A percentile compares a stretch with the other conserved stretches of the same genome.
Evolutionary conservation across 2,797 vertebrate species (phyloP).

Genomic region (Buceros bicornis): DNA sequence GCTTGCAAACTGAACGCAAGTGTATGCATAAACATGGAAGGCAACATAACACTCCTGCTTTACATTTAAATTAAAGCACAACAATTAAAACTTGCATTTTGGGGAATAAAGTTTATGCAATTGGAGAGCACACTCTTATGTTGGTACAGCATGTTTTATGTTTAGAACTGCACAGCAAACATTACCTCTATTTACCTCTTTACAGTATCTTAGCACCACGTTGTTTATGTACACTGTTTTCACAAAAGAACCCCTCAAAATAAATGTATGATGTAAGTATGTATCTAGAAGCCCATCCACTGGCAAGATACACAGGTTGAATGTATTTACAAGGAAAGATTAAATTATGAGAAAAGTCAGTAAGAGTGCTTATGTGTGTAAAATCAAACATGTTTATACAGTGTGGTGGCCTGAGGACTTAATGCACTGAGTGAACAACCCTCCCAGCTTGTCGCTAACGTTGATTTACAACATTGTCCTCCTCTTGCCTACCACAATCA

Average conservation of each 20-base stretch:
- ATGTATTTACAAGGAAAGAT: background rate
- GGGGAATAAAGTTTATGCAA: background rate
- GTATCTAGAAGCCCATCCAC: background rate
- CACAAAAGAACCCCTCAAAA: background rate
- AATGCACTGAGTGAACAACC: background rate
- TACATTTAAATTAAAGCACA: background rate
- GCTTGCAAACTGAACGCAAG: background rate
- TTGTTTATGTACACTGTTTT: background rate
- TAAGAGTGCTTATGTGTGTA: background rate
- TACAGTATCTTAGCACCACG: background rate
- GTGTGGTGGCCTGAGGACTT: background rate
- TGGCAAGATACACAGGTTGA: background rate
- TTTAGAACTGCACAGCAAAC: background rate
- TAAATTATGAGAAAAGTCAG: background rate
- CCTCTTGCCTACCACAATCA: background rate
- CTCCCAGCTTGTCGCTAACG: background rate
- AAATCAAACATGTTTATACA: background rate
- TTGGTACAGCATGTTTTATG: background rate
- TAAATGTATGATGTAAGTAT: accelerated
- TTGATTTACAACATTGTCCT: accelerated
- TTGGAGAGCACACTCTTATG: background rate
- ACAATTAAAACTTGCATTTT: background rate
- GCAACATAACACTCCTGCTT: background rate
- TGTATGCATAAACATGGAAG: background rate
- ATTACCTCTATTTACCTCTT: background rate